Evolutionary conservation across 2,797 vertebrate species (phyloP).

Genomic region (Falco concolor): DNA sequence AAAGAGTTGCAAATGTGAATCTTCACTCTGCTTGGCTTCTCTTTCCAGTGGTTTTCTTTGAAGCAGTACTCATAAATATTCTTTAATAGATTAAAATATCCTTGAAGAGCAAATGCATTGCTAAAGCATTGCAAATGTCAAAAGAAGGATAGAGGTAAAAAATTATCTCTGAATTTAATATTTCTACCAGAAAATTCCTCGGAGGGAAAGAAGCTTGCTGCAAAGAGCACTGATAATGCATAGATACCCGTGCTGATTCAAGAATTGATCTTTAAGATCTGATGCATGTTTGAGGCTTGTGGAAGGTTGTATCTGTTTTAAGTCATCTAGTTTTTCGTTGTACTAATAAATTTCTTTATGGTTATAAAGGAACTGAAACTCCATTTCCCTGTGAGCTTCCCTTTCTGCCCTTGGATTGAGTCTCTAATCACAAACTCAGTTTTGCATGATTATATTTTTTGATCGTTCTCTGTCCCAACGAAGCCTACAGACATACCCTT

Average conservation of each 20-base stretch:
- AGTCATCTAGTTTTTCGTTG: not conserved
- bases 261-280: not conserved
- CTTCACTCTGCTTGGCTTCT: not conserved
- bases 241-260: not conserved
- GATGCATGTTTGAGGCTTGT: not conserved
- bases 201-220: not conserved
- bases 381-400: not conserved
- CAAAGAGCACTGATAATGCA: not conserved
- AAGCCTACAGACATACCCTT: not conserved
- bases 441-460: not conserved
- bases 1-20: not conserved
- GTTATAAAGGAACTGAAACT: not conserved
- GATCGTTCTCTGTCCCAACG: not conserved
- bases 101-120: constrained; percentile 5
- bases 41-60: constrained; percentile 19
- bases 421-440: not conserved
- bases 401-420: not conserved
- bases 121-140: constrained; percentile 7
- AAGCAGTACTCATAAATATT: constrained; percentile 32
- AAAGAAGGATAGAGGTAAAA: not conserved
- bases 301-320: not conserved
- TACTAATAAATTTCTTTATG: not conserved
- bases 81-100: constrained; percentile 5
- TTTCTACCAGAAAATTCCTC: not conserved
- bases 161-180: not conserved